phyloP scores from a whole-genome alignment of 2,113 vertebrate genomes.

The Pterocles gutturalis region DNA sequence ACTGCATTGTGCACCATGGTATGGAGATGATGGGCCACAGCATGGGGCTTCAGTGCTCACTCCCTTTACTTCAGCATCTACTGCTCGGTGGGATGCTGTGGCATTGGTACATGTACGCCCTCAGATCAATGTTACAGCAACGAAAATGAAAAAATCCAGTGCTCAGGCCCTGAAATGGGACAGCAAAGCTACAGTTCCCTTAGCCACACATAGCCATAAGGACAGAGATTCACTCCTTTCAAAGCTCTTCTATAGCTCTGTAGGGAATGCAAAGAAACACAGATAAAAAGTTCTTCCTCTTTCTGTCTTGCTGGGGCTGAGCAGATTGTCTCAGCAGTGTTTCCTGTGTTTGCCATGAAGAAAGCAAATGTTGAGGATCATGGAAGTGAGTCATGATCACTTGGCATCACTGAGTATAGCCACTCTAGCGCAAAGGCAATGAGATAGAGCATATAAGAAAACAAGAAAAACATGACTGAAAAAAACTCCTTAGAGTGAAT shows the following conservation, averaged over 20 bases:
- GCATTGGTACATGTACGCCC: fast-evolving
- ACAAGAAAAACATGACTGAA: neutral
- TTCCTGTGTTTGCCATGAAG: neutral
- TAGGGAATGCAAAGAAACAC: neutral
- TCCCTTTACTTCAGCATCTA: neutral
- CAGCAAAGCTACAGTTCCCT: neutral
- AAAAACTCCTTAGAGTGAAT: neutral
- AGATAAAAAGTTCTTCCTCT: neutral
- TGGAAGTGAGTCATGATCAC: conserved; percentile 37
- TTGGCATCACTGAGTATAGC: neutral
- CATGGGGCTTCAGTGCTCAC: neutral
- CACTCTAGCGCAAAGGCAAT: neutral
- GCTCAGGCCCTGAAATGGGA: neutral
- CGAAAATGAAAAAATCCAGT: neutral
- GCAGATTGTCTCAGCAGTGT: conserved; percentile 66
- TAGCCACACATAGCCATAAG: neutral
- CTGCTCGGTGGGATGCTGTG: neutral
- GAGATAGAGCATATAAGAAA: neutral
- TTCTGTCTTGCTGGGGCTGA: conserved; percentile 19
- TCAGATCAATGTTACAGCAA: neutral
- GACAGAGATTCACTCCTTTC: neutral
- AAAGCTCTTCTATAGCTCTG: neutral
- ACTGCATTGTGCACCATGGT: neutral
- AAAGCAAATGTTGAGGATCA: conserved; percentile 20
- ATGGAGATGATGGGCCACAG: neutral